Conservation (phyloP, 2,888 invertebrate species). For the Nemotelus nigrinus region DNA sequence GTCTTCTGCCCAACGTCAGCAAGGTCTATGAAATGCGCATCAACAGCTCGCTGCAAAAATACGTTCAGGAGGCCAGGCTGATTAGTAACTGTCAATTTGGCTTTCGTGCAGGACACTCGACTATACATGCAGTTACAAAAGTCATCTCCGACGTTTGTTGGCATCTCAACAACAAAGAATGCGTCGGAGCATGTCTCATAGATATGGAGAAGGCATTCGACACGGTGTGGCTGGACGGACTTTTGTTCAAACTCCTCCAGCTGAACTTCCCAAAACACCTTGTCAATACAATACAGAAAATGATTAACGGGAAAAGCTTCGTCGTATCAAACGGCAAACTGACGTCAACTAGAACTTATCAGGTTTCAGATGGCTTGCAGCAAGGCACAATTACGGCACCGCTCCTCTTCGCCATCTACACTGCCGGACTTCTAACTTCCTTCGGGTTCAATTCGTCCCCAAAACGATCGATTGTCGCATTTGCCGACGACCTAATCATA, state of each 20-base stretch:
- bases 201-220: constrained; percentile 46
- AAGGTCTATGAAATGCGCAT: constrained; percentile 54
- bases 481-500: constrained; percentile 27
- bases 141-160: constrained; percentile 11
- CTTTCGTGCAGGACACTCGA: constrained; percentile 52
- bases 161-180: constrained; percentile 19
- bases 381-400: constrained; percentile 31
- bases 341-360: background rate
- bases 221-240: constrained; percentile 51
- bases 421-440: background rate
- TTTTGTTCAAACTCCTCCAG: constrained; percentile 51
- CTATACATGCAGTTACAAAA: constrained; percentile 47
- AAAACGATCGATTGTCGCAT: constrained; percentile 1
- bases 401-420: background rate
- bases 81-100: constrained; percentile 54
- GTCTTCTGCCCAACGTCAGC: constrained; percentile 53
- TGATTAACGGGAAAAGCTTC: constrained; percentile 10
- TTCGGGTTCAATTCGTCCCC: background rate
- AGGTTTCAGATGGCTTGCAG: constrained; percentile 16
- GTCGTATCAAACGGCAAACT: background rate
- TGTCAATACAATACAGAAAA: constrained; percentile 51
- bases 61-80: constrained; percentile 47
- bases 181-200: constrained; percentile 17
- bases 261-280: constrained; percentile 50
- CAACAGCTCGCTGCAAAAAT: constrained; percentile 8